Percentiles rank a stretch among this genome's conserved stretches.
phyloP scores from a whole-genome alignment of 2,888 invertebrate species.

The Plutella xylostella region DNA sequence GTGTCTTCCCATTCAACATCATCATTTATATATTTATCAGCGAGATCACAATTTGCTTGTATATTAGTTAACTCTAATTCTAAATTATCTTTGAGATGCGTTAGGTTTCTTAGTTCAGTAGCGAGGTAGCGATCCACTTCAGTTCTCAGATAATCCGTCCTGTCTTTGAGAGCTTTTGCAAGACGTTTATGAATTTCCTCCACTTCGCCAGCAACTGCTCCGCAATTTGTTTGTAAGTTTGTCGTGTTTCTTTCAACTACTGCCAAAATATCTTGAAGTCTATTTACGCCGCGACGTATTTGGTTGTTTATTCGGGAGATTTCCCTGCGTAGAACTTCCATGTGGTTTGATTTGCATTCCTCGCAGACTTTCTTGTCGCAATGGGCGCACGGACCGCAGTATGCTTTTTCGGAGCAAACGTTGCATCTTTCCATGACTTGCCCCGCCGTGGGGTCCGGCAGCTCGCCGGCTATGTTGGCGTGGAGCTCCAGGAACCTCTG shows the following conservation, averaged over 20 bases:
- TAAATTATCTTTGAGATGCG: slow-evolving; percentile 90
- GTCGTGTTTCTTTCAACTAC: slow-evolving; percentile 90
- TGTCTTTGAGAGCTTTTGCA: slow-evolving; percentile 89
- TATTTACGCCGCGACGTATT: slow-evolving; percentile 88
- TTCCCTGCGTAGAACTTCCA: slow-evolving; percentile 94
- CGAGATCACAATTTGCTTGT: slow-evolving; percentile 95
- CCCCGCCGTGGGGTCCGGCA: slow-evolving; percentile 91
- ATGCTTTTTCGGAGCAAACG: slow-evolving; percentile 93
- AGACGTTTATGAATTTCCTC: slow-evolving; percentile 91
- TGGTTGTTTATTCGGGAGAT: slow-evolving; percentile 90
- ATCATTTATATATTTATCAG: slow-evolving; percentile 93
- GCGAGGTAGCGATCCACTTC: slow-evolving; percentile 94
- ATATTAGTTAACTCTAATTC: slow-evolving; percentile 96
- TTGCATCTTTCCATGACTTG: slow-evolving; percentile 94
- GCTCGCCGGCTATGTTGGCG: slow-evolving; percentile 90
- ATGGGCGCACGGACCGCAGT: slow-evolving; percentile 90
- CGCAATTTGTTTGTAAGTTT: slow-evolving; percentile 89
- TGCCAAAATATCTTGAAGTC: slow-evolving; percentile 87
- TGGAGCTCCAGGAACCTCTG: slow-evolving; percentile 95
- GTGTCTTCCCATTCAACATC: slow-evolving; percentile 93
- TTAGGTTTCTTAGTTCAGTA: slow-evolving; percentile 87
- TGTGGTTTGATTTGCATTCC: slow-evolving; percentile 96
- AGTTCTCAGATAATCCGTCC: slow-evolving; percentile 85
- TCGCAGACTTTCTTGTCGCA: slow-evolving; percentile 98
- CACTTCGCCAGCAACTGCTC: slow-evolving; percentile 92